Conservation (phyloP, 2,888 invertebrate genomes). For the Andricus quercusramuli region DNA sequence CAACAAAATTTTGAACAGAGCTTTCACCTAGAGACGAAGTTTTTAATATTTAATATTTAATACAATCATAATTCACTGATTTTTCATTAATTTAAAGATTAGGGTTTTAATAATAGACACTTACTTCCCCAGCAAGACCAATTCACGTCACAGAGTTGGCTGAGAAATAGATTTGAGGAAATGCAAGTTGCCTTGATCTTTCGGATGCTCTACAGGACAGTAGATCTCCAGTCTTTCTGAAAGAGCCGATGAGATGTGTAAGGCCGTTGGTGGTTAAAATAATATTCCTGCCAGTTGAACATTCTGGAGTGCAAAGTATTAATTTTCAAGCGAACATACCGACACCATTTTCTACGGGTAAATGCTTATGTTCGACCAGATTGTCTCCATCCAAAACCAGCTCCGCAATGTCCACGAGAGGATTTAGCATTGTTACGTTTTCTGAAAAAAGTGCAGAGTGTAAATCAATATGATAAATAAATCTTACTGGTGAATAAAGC, state of each 20-base stretch:
- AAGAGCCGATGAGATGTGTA: slow-evolving; percentile 95
- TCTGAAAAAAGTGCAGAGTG: slow-evolving; percentile 71
- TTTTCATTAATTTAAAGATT: background rate
- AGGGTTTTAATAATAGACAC: slow-evolving; percentile 6
- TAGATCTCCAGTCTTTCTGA: slow-evolving; percentile 96
- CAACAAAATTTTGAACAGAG: slow-evolving; percentile 94
- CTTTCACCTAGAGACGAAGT: slow-evolving; percentile 83
- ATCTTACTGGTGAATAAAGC: too few relatives aligned
- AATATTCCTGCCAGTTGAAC: slow-evolving; percentile 92
- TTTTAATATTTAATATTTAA: slow-evolving; percentile 10
- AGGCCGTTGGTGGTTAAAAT: slow-evolving; percentile 99
- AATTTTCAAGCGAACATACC: slow-evolving; percentile 99
- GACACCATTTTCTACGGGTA: slow-evolving; percentile 97
- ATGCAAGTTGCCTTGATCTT: slow-evolving; percentile 88
- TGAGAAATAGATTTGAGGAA: slow-evolving; percentile 96
- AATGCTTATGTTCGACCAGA: slow-evolving; percentile 90
- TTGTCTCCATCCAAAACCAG: slow-evolving; percentile 90
- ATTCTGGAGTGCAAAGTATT: slow-evolving; percentile 95
- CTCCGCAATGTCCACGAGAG: slow-evolving; percentile 89
- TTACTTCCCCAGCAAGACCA: slow-evolving; percentile 94
- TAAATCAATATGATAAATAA: background rate
- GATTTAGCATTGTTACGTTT: slow-evolving; percentile 83
- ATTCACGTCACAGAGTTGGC: slow-evolving; percentile 99
- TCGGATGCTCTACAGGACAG: slow-evolving; percentile 94
- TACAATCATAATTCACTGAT: background rate